Evolutionary conservation across 2,113 vertebrate genomes (phyloP).

Genomic region (Notarius lentiginosus): DNA sequence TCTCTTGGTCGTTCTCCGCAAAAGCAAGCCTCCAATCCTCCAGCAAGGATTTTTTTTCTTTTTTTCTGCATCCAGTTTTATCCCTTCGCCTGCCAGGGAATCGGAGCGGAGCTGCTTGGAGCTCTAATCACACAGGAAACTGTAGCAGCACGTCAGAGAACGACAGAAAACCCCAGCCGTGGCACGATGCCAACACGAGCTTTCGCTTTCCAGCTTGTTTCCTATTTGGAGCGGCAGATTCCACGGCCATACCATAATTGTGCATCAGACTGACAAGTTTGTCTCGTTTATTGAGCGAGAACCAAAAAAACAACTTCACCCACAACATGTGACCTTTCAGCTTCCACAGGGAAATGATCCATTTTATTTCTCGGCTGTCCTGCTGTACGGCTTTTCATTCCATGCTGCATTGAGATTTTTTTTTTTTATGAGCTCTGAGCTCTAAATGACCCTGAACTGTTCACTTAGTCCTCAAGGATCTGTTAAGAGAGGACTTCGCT

Average conservation of each 20-base stretch:
- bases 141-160: slow-evolving; percentile 17
- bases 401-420: slow-evolving; percentile 48
- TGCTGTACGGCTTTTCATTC: slow-evolving; percentile 35
- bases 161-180: slow-evolving; percentile 11
- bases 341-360: slow-evolving; percentile 50
- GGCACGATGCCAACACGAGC: background rate
- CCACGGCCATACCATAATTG: slow-evolving; percentile 11
- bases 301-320: slow-evolving; percentile 52
- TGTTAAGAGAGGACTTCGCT: slow-evolving; percentile 58
- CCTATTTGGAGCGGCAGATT: background rate
- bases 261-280: slow-evolving; percentile 23
- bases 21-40: slow-evolving; percentile 50
- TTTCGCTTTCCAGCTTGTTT: slow-evolving; percentile 21
- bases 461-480: slow-evolving; percentile 58
- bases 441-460: slow-evolving; percentile 67
- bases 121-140: slow-evolving; percentile 61
- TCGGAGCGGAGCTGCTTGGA: slow-evolving; percentile 52
- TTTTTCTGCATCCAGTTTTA: slow-evolving; percentile 51
- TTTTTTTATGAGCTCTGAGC: slow-evolving; percentile 59
- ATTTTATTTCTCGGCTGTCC: slow-evolving; percentile 47
- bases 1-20: slow-evolving; percentile 67
- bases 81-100: slow-evolving; percentile 54
- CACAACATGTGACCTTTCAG: slow-evolving; percentile 58
- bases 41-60: slow-evolving; percentile 27
- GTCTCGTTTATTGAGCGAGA: slow-evolving; percentile 19